Evolutionary conservation across 2,888 invertebrate genomes (phyloP), one percentile per base, ranked within the genome.

Genomic region (Heliconius hortense): DNA sequence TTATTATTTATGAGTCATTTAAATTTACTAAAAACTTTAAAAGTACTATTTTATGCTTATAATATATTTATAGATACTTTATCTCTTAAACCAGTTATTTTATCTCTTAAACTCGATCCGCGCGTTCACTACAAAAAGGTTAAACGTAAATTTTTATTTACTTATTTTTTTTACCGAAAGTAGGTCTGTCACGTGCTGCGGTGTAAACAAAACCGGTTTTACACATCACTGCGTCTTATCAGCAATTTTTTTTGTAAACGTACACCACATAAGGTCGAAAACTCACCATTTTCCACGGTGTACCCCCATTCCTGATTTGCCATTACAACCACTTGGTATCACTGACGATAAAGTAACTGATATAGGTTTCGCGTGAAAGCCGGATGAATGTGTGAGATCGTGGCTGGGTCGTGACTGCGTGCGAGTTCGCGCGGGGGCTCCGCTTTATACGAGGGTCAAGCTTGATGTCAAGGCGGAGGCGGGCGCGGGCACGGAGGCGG

Each of bases 221-320:
- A 81, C 82, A 80, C 82, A 83, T 82, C 79, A 77, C 77, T 83
- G 81, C 82, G 82, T 82, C 82, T 83, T 77, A 82, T 79, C 80
- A 79, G 76, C 68, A 63, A 67, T 73, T 67, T 63, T 28, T 80
- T 67, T 63, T 80, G 76, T 43, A 43, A 66, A 39, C 24, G 13
- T 76, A 71, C 72, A 26, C 64, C 67, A 62, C 67, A 78, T 79
- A 78, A 81, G 79, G 78, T 80, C 82, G 79, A 82, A 80, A 79
- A 93, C 94, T 95, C 85, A 95, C 95, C 95, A 87, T 95, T 95
- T 81, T 92, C 93, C 83, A 91, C 89, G 82, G 94, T 94, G 89
- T 95, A 95, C 89, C 95, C 95, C 95, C 95, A 95, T 77, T 94
- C 94, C 82, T 86, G 82, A 82, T 91, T 90, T 82, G 91, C 93